A percentile compares a stretch with the other conserved stretches of the same genome.
Conservation (phyloP, 2,888 invertebrate genomes). For the Xestia ashworthii region DNA sequence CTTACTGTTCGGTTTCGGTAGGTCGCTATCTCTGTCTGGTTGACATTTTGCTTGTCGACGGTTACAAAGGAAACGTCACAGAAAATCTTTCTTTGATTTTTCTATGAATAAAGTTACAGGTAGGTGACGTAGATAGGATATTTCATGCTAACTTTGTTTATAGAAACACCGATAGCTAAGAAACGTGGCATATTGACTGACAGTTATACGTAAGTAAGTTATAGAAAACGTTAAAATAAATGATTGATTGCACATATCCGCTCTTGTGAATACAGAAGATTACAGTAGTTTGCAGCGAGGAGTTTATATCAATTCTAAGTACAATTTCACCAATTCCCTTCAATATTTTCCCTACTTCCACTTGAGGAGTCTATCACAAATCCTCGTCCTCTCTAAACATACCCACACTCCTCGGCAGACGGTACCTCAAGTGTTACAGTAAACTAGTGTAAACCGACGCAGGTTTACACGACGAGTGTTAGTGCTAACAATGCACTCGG, state of each 20-base stretch:
- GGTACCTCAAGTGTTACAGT: conserved; percentile 27
- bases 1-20: no score
- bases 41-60: no score
- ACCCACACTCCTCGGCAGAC: background rate
- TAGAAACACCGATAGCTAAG: no score
- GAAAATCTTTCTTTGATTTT: no score
- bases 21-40: no score
- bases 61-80: no score
- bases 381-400: conserved; percentile 26
- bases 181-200: no score
- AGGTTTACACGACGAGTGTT: conserved; percentile 27
- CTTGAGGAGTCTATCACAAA: background rate
- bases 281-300: background rate
- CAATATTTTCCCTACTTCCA: background rate
- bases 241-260: background rate
- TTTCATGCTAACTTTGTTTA: no score
- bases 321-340: background rate
- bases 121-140: no score
- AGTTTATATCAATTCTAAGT: background rate
- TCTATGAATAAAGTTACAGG: no score
- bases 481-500: conserved; percentile 33
- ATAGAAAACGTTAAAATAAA: background rate
- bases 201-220: no score
- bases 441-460: conserved; percentile 19
- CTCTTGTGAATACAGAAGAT: background rate